A percentile compares a stretch with the other conserved stretches of the same genome.
These are phyloP conservation scores for Calcarius lapponicus DNA, from an alignment of 2,797 vertebrate genomes.

Conservation along the genomic window DNA sequence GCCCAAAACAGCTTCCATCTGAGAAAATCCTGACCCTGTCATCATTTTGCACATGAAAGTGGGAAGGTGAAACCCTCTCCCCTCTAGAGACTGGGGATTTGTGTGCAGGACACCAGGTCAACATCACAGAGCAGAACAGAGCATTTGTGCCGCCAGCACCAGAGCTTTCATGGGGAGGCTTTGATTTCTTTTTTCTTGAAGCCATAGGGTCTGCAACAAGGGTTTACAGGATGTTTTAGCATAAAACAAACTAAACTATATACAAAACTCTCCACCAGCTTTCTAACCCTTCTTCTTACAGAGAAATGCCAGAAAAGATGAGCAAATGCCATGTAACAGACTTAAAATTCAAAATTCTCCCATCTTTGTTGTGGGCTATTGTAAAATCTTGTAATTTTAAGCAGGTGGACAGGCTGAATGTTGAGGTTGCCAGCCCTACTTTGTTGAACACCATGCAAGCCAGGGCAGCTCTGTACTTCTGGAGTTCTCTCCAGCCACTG, in stretches of 20 bases:
- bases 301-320: neutral
- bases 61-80: neutral
- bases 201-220: neutral
- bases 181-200: constrained; percentile 17
- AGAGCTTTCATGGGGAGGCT: neutral
- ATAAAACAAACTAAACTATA: neutral
- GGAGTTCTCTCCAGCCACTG: neutral
- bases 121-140: constrained; percentile 7
- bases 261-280: neutral
- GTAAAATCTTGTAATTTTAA: neutral
- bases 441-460: neutral
- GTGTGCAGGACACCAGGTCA: neutral
- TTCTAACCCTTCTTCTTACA: neutral
- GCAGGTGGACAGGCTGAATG: neutral
- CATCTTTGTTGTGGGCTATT: neutral
- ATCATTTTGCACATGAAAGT: neutral
- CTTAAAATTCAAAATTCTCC: neutral
- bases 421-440: neutral
- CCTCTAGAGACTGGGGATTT: neutral
- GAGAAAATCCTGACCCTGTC: constrained; percentile 12
- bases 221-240: neutral
- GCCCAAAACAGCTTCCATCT: neutral
- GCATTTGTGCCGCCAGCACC: neutral
- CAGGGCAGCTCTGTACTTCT: neutral
- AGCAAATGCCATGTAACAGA: neutral